phyloP scores from a whole-genome alignment of 2,888 invertebrate genomes.

The Dicyrtoma fusca region DNA sequence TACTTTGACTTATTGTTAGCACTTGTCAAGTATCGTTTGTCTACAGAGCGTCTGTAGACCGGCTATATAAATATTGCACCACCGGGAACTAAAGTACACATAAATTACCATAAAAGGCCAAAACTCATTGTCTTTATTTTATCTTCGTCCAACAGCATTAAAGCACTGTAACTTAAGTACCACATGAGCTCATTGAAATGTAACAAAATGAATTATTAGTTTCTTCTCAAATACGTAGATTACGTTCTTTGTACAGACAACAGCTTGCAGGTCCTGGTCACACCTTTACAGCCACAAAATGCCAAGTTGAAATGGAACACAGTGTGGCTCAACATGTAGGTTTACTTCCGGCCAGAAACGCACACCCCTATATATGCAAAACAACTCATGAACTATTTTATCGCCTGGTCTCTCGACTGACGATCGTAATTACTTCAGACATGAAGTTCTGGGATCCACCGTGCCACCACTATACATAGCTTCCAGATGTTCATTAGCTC shows the following conservation, averaged over 20 bases:
- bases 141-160: too few species aligned
- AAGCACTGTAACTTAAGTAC: too few species aligned
- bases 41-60: too few species aligned
- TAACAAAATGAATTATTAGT: too few species aligned
- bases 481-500: conserved; percentile 17
- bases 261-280: background rate
- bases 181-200: too few species aligned
- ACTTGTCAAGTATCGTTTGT: too few species aligned
- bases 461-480: background rate
- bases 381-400: background rate
- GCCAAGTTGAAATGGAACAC: background rate
- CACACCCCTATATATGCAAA: conserved; percentile 11
- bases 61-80: too few species aligned
- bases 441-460: background rate
- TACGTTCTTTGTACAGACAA: background rate
- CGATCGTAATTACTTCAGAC: background rate
- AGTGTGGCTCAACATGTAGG: background rate
- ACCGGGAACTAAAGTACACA: too few species aligned
- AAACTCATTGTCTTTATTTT: too few species aligned
- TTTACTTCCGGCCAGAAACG: conserved; percentile 17
- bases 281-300: background rate
- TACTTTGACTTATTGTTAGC: too few species aligned
- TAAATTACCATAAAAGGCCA: too few species aligned
- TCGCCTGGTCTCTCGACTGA: background rate
- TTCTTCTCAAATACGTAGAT: background rate